These are phyloP conservation scores for Gavia stellata DNA, from an alignment of 2,113 vertebrate genomes.

Conservation along the genomic window DNA sequence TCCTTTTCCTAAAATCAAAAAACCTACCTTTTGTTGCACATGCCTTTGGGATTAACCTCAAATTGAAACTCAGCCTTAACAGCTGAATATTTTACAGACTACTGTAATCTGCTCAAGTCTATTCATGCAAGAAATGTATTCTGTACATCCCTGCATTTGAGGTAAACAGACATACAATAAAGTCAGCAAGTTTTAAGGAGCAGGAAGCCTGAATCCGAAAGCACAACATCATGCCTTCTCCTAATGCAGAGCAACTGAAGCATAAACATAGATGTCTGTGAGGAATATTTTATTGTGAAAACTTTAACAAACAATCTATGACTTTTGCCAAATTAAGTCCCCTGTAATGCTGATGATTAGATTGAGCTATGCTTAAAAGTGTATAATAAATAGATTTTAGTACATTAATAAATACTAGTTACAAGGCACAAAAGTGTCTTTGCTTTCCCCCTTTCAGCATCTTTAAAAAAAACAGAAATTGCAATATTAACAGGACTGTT, in stretches of 20 bases:
- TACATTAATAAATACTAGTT: not conserved
- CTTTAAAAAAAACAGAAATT: not conserved
- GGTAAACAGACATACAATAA: not conserved
- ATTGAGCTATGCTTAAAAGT: not conserved
- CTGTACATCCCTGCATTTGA: not conserved
- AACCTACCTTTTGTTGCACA: accelerated
- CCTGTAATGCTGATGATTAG: not conserved
- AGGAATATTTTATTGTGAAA: not conserved
- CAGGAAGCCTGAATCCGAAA: not conserved
- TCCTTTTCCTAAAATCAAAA: not conserved
- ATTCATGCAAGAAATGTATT: not conserved
- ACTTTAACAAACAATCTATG: not conserved
- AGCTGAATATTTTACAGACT: not conserved
- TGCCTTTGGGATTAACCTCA: not conserved
- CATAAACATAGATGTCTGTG: not conserved
- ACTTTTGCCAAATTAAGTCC: not conserved
- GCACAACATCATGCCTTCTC: not conserved
- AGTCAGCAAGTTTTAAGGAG: not conserved
- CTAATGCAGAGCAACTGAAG: not conserved
- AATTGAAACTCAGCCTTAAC: not conserved
- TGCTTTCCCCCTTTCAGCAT: not conserved
- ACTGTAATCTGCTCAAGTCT: not conserved
- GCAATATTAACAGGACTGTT: not conserved
- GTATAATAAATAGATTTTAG: not conserved
- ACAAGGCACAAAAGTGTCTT: not conserved